Percentiles rank a stretch among this genome's conserved stretches.
These are phyloP conservation scores for Crotalus helleri DNA, from an alignment of 2,113 vertebrate genomes.

Conservation along the genomic window DNA sequence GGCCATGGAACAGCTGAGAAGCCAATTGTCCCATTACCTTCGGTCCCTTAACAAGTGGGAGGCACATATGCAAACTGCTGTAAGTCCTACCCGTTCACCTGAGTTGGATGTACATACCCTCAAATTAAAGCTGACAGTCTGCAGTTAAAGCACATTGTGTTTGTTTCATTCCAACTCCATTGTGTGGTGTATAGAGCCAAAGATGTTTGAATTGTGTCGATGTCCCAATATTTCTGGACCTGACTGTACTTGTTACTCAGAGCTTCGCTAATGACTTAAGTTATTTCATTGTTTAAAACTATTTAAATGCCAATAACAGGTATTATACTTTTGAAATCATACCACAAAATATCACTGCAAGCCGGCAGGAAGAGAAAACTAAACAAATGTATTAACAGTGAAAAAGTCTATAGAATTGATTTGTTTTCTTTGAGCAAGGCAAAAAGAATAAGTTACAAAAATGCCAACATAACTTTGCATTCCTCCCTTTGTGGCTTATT, in stretches of 20 bases:
- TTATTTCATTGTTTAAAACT: not conserved
- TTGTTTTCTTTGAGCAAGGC: not conserved
- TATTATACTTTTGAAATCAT: not conserved
- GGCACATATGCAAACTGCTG: no score
- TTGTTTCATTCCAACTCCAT: no score
- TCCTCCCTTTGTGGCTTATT: not conserved
- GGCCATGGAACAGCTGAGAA: no score
- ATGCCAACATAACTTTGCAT: not conserved
- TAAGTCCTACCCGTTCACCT: no score
- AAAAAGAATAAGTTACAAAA: not conserved
- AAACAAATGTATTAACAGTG: not conserved
- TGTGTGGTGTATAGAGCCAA: not conserved
- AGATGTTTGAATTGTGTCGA: no score
- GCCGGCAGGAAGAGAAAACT: not conserved
- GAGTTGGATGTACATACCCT: no score
- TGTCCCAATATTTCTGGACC: no score
- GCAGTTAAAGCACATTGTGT: no score
- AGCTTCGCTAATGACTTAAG: not conserved
- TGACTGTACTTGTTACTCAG: not conserved
- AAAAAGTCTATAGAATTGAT: not conserved
- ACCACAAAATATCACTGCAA: not conserved
- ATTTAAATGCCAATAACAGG: not conserved
- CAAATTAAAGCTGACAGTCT: no score
- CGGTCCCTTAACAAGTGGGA: no score
- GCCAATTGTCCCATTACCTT: no score